Evolutionary conservation across 2,113 vertebrate species (phyloP).

Genomic region (Alligator mississippiensis): DNA sequence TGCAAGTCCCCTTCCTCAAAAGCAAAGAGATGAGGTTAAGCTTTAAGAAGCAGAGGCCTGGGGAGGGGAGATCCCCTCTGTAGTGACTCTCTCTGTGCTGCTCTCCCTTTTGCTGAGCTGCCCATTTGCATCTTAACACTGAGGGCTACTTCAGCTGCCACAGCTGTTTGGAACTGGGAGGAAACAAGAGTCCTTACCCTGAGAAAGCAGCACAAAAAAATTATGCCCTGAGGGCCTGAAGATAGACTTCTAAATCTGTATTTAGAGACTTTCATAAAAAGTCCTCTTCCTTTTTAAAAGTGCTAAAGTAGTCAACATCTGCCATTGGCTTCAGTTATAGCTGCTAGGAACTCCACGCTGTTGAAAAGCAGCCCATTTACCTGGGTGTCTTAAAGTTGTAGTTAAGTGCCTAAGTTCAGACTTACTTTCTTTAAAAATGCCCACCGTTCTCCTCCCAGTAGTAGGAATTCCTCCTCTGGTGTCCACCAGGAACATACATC

Average conservation of each 20-base stretch:
- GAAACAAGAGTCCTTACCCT: neutral
- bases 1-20: neutral
- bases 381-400: neutral
- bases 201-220: neutral
- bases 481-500: neutral
- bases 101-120: rapidly evolving
- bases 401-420: neutral
- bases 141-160: neutral
- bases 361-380: neutral
- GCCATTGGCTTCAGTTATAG: neutral
- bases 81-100: rapidly evolving
- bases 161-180: neutral
- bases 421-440: neutral
- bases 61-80: neutral
- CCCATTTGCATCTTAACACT: neutral
- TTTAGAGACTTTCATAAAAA: neutral
- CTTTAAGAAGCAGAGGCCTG: rapidly evolving
- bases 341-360: neutral
- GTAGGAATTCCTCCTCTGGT: neutral
- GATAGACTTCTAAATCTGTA: neutral
- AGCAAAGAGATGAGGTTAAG: rapidly evolving
- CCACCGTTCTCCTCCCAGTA: neutral
- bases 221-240: neutral
- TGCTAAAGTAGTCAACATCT: neutral
- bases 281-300: rapidly evolving